Percentiles rank a stretch among this genome's conserved stretches.
phyloP scores from a whole-genome alignment of 2,888 invertebrate species.

The Anorthoa munda region DNA sequence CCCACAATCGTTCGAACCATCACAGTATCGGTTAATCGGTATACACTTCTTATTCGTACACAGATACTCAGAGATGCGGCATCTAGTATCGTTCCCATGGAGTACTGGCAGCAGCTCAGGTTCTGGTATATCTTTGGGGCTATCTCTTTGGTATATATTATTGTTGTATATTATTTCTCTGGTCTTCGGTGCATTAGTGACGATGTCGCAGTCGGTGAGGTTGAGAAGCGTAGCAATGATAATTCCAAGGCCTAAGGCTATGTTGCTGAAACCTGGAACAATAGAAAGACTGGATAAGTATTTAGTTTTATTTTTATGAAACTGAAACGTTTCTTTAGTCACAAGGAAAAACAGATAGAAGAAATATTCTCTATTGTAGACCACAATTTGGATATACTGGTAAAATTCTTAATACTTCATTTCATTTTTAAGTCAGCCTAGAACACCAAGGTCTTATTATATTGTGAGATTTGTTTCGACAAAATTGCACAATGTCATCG shows the following conservation, averaged over 20 bases:
- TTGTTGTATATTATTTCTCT: constrained; percentile 57
- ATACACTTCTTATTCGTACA: constrained; percentile 93
- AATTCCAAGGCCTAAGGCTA: constrained; percentile 77
- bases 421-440: too few species aligned
- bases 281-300: constrained; percentile 47
- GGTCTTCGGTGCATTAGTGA: constrained; percentile 72
- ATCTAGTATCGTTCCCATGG: constrained; percentile 88
- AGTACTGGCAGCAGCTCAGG: constrained; percentile 85
- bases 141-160: constrained; percentile 76
- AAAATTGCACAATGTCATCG: not conserved
- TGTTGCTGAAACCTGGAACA: constrained; percentile 83
- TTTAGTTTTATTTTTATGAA: too few species aligned
- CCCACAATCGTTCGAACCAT: constrained; percentile 95
- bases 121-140: constrained; percentile 79
- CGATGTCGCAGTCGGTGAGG: constrained; percentile 81
- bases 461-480: too few species aligned
- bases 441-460: too few species aligned
- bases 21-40: constrained; percentile 94
- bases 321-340: too few species aligned
- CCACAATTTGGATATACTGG: too few species aligned
- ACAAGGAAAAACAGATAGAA: too few species aligned
- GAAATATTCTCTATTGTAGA: too few species aligned
- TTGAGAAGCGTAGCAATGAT: constrained; percentile 74
- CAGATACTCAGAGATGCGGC: constrained; percentile 93
- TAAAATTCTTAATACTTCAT: too few species aligned